Conservation (phyloP, 2,888 invertebrate species). For the Orthosia gracilis region DNA sequence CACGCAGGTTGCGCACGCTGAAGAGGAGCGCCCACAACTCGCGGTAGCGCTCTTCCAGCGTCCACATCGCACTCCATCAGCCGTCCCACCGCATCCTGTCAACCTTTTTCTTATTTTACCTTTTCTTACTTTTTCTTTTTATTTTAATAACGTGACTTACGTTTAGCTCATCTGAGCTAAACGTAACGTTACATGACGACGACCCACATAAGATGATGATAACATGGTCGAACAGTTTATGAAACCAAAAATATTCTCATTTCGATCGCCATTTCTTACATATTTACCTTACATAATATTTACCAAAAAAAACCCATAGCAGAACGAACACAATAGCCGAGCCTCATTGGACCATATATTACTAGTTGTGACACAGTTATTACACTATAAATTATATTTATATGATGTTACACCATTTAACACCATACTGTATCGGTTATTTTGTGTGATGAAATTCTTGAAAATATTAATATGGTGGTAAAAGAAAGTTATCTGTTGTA, state of each 20-base stretch:
- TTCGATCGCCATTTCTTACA: neutral
- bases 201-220: too few relatives aligned
- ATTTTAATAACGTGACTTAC: too few relatives aligned
- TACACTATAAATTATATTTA: constrained; percentile 67
- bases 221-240: neutral
- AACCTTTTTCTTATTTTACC: too few relatives aligned
- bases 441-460: constrained; percentile 46
- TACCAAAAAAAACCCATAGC: constrained; percentile 38
- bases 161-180: too few relatives aligned
- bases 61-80: too few relatives aligned
- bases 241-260: neutral
- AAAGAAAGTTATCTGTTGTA: neutral
- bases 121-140: too few relatives aligned
- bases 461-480: constrained; percentile 33
- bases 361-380: constrained; percentile 58
- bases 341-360: constrained; percentile 56
- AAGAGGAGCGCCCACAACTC: too few relatives aligned
- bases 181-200: too few relatives aligned
- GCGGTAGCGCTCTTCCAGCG: too few relatives aligned
- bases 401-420: constrained; percentile 67
- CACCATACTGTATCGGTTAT: constrained; percentile 51
- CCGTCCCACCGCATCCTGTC: too few relatives aligned
- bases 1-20: too few relatives aligned
- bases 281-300: constrained; percentile 34
- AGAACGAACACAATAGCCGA: constrained; percentile 45